Conservation (phyloP, 2,797 vertebrate species). For the Diplodus sargus region DNA sequence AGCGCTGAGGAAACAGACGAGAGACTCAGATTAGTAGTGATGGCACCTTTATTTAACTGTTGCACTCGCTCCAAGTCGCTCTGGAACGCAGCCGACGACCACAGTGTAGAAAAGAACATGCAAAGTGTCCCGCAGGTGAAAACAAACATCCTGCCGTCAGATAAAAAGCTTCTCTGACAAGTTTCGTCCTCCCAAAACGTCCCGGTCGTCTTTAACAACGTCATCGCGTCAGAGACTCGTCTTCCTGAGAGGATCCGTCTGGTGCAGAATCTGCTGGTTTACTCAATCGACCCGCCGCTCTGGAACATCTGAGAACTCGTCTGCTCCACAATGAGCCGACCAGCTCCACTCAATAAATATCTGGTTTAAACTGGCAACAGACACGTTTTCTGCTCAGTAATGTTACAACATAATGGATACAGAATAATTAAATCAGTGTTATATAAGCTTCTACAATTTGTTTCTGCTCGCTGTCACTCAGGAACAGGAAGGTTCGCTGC, state of each 20-base stretch:
- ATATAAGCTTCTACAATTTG: too few relatives aligned
- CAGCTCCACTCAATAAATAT: too few relatives aligned
- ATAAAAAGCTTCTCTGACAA: neutral
- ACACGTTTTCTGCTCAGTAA: too few relatives aligned
- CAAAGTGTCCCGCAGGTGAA: conserved; percentile 13
- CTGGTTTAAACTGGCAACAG: too few relatives aligned
- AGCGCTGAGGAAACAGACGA: neutral
- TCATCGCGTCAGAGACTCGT: neutral
- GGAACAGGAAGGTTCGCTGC: too few relatives aligned
- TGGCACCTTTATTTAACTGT: conserved; percentile 37
- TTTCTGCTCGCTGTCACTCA: too few relatives aligned
- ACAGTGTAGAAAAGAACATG: conserved; percentile 23
- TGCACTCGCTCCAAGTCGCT: neutral
- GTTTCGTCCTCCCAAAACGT: neutral
- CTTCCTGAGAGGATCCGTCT: conserved; percentile 20
- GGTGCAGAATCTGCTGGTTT: conserved; percentile 26
- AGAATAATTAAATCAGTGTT: too few relatives aligned
- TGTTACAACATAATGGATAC: too few relatives aligned
- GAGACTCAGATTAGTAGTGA: neutral
- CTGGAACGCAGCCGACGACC: neutral
- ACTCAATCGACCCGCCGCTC: neutral
- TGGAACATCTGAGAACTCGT: neutral
- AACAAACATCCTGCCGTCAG: neutral
- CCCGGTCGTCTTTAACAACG: neutral
- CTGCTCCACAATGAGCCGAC: neutral